A percentile compares a stretch with the other conserved stretches of the same genome.
Conservation (phyloP, 1,140 invertebrate genomes). For the Phortica variegata region DNA sequence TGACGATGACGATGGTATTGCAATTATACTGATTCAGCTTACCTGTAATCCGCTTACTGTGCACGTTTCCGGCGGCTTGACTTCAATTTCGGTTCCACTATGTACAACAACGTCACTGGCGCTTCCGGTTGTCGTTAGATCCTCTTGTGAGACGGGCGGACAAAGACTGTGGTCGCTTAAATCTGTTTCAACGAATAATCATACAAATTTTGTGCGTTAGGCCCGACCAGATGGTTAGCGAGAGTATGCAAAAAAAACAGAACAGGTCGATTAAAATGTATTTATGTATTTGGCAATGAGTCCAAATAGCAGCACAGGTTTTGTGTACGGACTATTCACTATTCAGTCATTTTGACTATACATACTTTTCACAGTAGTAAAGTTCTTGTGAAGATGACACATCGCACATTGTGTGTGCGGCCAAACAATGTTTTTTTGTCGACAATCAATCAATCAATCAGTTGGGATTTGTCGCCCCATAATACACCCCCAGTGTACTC, state of each 20-base stretch:
- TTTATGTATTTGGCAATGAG: too few relatives aligned
- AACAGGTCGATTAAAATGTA: too few relatives aligned
- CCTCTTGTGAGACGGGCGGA: conserved; percentile 41
- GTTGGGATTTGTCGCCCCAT: conserved; percentile 24
- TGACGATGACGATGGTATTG: conserved; percentile 34
- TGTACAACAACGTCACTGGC: conserved; percentile 35
- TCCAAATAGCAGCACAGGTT: too few relatives aligned
- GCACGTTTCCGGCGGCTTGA: conserved; percentile 55
- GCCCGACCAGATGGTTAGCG: too few relatives aligned
- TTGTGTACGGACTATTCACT: too few relatives aligned
- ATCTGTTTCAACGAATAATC: conserved; percentile 38
- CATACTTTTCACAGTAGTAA: too few relatives aligned
- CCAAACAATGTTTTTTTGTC: too few relatives aligned
- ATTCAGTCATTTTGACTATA: too few relatives aligned
- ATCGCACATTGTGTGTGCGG: too few relatives aligned
- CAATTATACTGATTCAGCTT: conserved; percentile 45
- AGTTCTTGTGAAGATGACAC: too few relatives aligned
- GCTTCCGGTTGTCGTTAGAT: conserved; percentile 36
- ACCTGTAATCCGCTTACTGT: conserved; percentile 61
- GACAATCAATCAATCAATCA: conserved; percentile 42
- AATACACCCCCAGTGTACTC: too few relatives aligned
- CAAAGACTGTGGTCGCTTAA: conserved; percentile 45
- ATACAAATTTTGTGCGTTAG: conserved; percentile 22
- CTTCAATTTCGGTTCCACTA: conserved; percentile 45
- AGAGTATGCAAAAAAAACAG: too few relatives aligned